These are phyloP conservation scores for Epirrhoe alternata DNA, from an alignment of 2,888 invertebrate species.

Conservation along the genomic window DNA sequence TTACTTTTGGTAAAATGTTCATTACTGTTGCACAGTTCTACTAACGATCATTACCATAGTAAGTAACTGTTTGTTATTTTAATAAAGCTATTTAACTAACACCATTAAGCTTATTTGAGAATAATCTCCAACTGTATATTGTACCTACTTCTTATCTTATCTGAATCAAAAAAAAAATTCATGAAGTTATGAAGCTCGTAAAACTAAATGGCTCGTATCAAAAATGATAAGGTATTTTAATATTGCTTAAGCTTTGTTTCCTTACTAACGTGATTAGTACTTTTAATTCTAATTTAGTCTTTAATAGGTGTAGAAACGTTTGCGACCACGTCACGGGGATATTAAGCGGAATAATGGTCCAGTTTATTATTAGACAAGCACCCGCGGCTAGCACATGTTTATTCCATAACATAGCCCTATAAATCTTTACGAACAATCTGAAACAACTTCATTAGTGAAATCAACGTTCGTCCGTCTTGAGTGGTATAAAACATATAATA, in stretches of 20 bases:
- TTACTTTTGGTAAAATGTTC: constrained; percentile 13
- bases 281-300: constrained; percentile 59
- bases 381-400: constrained; percentile 71
- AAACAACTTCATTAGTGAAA: constrained; percentile 78
- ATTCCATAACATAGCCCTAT: constrained; percentile 68
- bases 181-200: constrained; percentile 42
- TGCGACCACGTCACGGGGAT: constrained; percentile 64
- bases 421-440: constrained; percentile 72
- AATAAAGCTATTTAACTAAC: constrained; percentile 22
- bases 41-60: constrained; percentile 4
- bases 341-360: constrained; percentile 69
- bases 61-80: constrained; percentile 16
- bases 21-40: not conserved
- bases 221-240: constrained; percentile 33
- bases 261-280: constrained; percentile 37
- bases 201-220: constrained; percentile 44
- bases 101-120: constrained; percentile 2
- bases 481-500: constrained; percentile 60
- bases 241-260: constrained; percentile 32
- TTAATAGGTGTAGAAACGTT: constrained; percentile 62
- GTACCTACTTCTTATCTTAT: constrained; percentile 19
- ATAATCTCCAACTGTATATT: constrained; percentile 16
- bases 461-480: constrained; percentile 56
- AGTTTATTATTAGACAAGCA: constrained; percentile 75
- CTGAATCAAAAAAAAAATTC: constrained; percentile 36